Evolutionary conservation across 2,797 vertebrate species (phyloP), one percentile per base, ranked within the genome.

Genomic region (Chaenodraco wilsoni): DNA sequence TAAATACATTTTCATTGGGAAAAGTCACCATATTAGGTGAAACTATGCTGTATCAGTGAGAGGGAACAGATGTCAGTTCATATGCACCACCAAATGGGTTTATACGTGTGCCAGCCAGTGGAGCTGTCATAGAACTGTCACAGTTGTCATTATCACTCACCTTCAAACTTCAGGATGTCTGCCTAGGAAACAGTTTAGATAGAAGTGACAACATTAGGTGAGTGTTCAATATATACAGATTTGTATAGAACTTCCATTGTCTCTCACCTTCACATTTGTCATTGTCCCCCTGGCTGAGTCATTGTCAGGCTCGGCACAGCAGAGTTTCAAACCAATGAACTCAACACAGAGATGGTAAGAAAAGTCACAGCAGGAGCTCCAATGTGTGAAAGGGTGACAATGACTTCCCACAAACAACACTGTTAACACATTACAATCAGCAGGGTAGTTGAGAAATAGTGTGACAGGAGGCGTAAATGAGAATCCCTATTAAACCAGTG

Each of bases 381-480:
- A 10, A 16, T 0, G 43, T 78, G 85, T 75, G 79, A 84, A 86
- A 79, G 57, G 76, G 69, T 65, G 86, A 83, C 76, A 74, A 52
- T 81, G 69, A 88, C 85, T 84, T 84, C 64, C 43, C 33, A 77
- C 66, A 79, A 72, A 84, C 65, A 65, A 74, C 67, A 45, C 79
- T 69, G 80, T 77, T 76, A 72, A 85, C 84, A 78, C 76, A 55
- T 83, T 76, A 76, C 48, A 12, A 76, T 74, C 83, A 54, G 64
- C 56, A 5, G 76, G 59, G 71, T 48, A 17, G 74, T 43, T 71
- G 81, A 79, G 81, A 67, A 65, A 31, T 65, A 65, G 74, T 79
- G 84, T 73, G 81, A 85, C 69, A 66, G 74, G 60, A 86, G 81
- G 88, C 84, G 91, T 73, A 76, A 88, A 90, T 85, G 81, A 84